Evolutionary conservation across 2,888 invertebrate species (phyloP).

Genomic region (Drosophila ochracea): DNA sequence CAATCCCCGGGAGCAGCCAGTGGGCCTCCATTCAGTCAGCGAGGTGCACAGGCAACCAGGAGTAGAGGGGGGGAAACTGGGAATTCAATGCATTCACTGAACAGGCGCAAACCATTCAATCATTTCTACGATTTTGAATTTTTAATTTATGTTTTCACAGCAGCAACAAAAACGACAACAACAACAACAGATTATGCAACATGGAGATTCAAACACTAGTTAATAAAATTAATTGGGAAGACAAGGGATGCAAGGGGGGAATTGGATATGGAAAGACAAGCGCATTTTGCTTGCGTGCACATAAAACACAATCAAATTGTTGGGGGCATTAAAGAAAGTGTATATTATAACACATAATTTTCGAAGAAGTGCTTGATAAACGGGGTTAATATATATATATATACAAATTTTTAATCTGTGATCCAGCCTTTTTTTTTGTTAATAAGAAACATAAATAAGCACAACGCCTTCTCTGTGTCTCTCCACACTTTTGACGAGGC

Average conservation of each 20-base stretch:
- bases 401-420: background rate
- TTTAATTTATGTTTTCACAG: slow-evolving; percentile 62
- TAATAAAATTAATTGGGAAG: slow-evolving; percentile 67
- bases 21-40: slow-evolving; percentile 30
- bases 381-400: background rate
- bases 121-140: slow-evolving; percentile 71
- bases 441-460: background rate
- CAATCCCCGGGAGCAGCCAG: slow-evolving; percentile 75
- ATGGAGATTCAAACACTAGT: slow-evolving; percentile 67
- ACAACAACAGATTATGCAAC: slow-evolving; percentile 77
- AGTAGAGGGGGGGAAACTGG: background rate
- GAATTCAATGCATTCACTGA: slow-evolving; percentile 21
- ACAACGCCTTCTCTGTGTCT: slow-evolving; percentile 12
- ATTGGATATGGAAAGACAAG: background rate
- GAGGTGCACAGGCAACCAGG: slow-evolving; percentile 50
- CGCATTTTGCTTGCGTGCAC: slow-evolving; percentile 61
- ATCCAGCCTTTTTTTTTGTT: background rate
- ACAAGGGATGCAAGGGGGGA: background rate
- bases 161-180: background rate
- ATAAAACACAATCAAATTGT: slow-evolving; percentile 29
- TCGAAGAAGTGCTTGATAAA: background rate
- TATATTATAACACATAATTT: slow-evolving; percentile 11
- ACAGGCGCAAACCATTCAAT: slow-evolving; percentile 62
- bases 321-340: slow-evolving; percentile 4
- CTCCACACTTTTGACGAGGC: slow-evolving; percentile 16